A percentile compares a stretch with the other conserved stretches of the same genome.
These are phyloP conservation scores for Calycopis cecrops DNA, from an alignment of 1,140 invertebrate genomes.

Conservation along the genomic window DNA sequence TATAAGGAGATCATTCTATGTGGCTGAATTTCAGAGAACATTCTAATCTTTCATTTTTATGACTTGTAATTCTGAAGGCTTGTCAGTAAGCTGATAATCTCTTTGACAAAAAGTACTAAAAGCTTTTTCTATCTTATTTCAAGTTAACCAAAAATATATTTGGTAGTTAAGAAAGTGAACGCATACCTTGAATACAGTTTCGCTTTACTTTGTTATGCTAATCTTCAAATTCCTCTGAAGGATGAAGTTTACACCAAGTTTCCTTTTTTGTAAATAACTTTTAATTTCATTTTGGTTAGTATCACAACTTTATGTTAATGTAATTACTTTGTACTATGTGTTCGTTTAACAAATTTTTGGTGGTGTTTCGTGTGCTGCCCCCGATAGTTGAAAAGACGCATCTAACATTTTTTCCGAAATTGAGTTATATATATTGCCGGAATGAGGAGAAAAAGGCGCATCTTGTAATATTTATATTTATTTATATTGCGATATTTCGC, in stretches of 20 bases:
- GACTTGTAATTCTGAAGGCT: not conserved
- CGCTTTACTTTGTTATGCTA: constrained; percentile 73
- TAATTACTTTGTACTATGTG: constrained; percentile 7
- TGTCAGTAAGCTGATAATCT: too few relatives aligned
- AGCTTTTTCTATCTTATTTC: not conserved
- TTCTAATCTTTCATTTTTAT: not conserved
- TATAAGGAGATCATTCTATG: too few relatives aligned
- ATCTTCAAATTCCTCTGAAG: constrained; percentile 71
- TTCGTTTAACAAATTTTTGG: not conserved
- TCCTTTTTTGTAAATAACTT: constrained; percentile 68
- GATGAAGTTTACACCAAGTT: constrained; percentile 56
- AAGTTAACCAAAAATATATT: constrained; percentile 6
- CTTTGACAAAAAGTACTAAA: not conserved
- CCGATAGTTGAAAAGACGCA: too few relatives aligned
- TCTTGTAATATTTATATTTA: too few relatives aligned
- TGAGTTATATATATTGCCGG: too few relatives aligned
- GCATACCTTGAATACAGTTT: constrained; percentile 62
- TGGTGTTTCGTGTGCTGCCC: too few relatives aligned
- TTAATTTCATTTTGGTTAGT: constrained; percentile 67
- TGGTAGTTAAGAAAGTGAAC: constrained; percentile 31
- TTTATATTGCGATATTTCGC: too few relatives aligned
- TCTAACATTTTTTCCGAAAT: too few relatives aligned
- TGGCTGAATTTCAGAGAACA: too few relatives aligned
- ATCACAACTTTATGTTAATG: constrained; percentile 18
- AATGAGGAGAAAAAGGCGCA: too few relatives aligned